Conservation (phyloP, 2,797 vertebrate species). For the Pseudochaenichthys georgianus region DNA sequence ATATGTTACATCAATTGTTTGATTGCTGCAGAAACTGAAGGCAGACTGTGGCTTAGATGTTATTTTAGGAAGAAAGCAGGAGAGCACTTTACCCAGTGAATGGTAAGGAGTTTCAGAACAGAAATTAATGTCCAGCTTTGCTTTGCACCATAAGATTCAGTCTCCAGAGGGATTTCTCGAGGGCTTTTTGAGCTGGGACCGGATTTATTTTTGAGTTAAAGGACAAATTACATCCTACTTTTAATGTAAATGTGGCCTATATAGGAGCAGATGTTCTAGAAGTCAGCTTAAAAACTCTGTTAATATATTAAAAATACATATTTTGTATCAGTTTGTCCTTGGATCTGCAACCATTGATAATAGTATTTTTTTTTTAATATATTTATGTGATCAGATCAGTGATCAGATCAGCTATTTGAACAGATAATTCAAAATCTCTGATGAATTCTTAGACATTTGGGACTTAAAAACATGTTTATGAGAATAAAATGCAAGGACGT, state of each 20-base stretch:
- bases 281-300: slow-evolving; percentile 14
- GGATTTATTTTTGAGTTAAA: slow-evolving; percentile 40
- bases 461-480: slow-evolving; percentile 48
- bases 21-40: slow-evolving; percentile 51
- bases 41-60: slow-evolving; percentile 36
- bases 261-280: slow-evolving; percentile 6
- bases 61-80: slow-evolving; percentile 45
- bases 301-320: not conserved
- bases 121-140: slow-evolving; percentile 8
- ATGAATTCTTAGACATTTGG: slow-evolving; percentile 15
- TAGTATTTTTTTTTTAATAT: not conserved
- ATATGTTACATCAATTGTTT: slow-evolving; percentile 67
- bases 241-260: slow-evolving; percentile 11
- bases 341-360: not conserved
- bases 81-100: slow-evolving; percentile 22
- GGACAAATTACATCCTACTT: slow-evolving; percentile 31
- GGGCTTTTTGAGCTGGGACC: slow-evolving; percentile 27
- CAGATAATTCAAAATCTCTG: not conserved
- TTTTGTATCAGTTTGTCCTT: slow-evolving; percentile 14
- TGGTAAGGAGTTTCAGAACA: slow-evolving; percentile 27
- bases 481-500: slow-evolving; percentile 35
- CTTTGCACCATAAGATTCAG: slow-evolving; percentile 10
- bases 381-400: not conserved
- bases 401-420: slow-evolving; percentile 4
- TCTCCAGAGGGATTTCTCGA: slow-evolving; percentile 23